Percentiles rank a stretch among this genome's conserved stretches.
Conservation (phyloP, 2,113 vertebrate species). For the Lontra canadensis region DNA sequence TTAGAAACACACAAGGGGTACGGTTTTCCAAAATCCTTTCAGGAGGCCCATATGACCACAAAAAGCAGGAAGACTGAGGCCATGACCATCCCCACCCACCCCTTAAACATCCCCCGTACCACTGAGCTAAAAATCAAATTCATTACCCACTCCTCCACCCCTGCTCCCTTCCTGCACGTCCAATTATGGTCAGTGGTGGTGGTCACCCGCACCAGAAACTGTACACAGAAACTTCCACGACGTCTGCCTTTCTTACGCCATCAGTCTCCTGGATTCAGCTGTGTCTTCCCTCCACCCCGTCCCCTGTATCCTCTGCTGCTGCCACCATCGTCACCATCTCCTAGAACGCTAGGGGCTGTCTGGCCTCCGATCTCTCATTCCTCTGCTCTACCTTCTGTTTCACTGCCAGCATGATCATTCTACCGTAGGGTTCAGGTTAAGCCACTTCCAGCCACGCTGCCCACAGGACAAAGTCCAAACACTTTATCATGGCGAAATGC, state of each 20-base stretch:
- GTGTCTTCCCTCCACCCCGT: not conserved
- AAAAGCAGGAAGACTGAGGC: too few species aligned
- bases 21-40: not conserved
- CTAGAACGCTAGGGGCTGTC: not conserved
- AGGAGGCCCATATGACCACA: not conserved
- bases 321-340: not conserved
- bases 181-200: not conserved
- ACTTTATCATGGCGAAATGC: not conserved
- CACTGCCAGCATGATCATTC: not conserved
- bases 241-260: rapidly evolving
- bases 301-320: too few species aligned
- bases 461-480: not conserved
- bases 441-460: not conserved
- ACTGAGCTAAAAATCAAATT: not conserved
- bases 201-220: not conserved
- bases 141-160: too few species aligned
- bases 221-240: not conserved
- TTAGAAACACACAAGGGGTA: not conserved
- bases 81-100: not conserved
- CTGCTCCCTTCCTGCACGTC: not conserved
- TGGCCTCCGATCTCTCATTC: not conserved
- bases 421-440: not conserved
- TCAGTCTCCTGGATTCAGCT: rapidly evolving
- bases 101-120: not conserved
- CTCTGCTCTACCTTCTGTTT: not conserved